Percentiles rank a stretch among this genome's conserved stretches.
These are phyloP conservation scores for Drosophila paulistorum DNA, from an alignment of 1,140 invertebrate species.

Conservation along the genomic window DNA sequence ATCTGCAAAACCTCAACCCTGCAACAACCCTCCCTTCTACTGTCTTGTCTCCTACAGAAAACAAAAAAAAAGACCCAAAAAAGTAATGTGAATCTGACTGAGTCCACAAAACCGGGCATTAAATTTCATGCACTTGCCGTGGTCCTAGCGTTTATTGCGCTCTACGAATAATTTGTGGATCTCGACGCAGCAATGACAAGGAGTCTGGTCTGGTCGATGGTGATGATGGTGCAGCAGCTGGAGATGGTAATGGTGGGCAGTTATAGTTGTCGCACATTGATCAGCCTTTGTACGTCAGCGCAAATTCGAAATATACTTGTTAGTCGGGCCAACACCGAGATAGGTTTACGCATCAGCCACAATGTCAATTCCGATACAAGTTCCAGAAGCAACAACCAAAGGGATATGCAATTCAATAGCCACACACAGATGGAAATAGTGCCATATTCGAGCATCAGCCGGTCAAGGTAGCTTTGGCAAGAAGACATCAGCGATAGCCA, in stretches of 20 bases:
- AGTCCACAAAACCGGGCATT: slow-evolving; percentile 50
- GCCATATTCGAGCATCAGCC: neutral
- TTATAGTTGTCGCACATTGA: slow-evolving; percentile 20
- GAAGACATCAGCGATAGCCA: neutral
- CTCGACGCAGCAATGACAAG: neutral
- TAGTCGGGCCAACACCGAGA: neutral
- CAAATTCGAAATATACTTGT: slow-evolving; percentile 12
- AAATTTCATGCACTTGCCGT: slow-evolving; percentile 63
- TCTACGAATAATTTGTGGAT: slow-evolving; percentile 57
- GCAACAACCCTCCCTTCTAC: neutral
- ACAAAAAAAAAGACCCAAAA: neutral
- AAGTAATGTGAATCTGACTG: slow-evolving; percentile 15
- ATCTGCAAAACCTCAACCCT: slow-evolving; percentile 13
- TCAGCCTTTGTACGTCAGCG: slow-evolving; percentile 29
- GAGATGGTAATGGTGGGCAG: neutral
- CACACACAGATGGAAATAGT: too few species aligned
- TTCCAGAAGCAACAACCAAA: neutral
- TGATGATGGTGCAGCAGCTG: neutral
- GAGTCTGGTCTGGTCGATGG: neutral
- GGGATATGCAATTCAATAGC: neutral
- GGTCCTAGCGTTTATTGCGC: slow-evolving; percentile 53
- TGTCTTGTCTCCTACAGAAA: neutral
- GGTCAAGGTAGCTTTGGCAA: neutral
- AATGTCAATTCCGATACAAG: neutral
- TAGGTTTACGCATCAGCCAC: neutral